Conservation (phyloP, 2,113 vertebrate species). For the Hemiscyllium ocellatum region DNA sequence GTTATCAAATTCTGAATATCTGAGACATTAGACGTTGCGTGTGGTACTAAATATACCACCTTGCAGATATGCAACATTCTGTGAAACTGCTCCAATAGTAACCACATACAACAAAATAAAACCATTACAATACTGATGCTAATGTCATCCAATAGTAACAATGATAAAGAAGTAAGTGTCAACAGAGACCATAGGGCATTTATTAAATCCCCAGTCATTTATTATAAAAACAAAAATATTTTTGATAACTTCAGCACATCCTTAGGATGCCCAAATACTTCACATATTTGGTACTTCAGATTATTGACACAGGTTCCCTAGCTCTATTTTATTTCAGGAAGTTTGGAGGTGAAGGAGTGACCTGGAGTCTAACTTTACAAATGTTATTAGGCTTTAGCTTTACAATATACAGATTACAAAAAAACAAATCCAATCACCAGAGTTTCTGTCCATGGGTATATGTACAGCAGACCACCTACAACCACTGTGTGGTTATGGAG, state of each 20-base stretch:
- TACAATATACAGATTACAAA: too few species aligned
- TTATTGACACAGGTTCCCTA: background rate
- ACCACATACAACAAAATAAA: background rate
- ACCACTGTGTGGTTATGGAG: too few species aligned
- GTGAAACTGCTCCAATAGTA: background rate
- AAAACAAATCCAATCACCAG: too few species aligned
- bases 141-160: background rate
- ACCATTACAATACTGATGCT: background rate
- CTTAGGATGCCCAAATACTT: background rate
- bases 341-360: too few species aligned
- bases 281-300: background rate
- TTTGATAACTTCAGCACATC: background rate
- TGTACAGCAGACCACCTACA: too few species aligned
- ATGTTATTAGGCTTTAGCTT: too few species aligned
- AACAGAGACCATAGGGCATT: background rate
- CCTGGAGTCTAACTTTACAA: too few species aligned
- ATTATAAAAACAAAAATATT: background rate
- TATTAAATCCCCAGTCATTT: background rate
- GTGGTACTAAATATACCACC: too few species aligned
- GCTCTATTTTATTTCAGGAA: background rate
- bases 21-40: too few species aligned
- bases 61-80: background rate
- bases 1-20: too few species aligned
- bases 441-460: too few species aligned
- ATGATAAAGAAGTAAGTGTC: background rate